Percentiles rank a stretch among this genome's conserved stretches.
phyloP scores from a whole-genome alignment of 2,888 invertebrate genomes.

The Drosophila neutralis region DNA sequence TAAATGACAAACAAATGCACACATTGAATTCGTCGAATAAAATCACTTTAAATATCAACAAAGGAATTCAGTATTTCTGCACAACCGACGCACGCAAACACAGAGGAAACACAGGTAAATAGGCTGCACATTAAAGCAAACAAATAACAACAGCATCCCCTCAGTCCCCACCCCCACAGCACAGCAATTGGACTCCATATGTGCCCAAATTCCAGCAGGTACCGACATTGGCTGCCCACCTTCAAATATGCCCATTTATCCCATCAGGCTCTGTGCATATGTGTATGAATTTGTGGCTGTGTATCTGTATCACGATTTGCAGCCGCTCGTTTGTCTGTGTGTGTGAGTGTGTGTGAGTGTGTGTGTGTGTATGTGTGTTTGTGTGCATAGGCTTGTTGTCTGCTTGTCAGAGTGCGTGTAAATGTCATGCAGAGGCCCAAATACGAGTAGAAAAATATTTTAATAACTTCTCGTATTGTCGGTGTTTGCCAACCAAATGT shows the following conservation, averaged over 20 bases:
- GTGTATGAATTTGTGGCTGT: background rate
- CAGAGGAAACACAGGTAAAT: slow-evolving; percentile 54
- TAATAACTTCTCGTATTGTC: slow-evolving; percentile 67
- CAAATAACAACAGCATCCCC: slow-evolving; percentile 37
- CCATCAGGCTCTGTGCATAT: slow-evolving; percentile 17
- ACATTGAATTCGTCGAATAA: slow-evolving; percentile 66
- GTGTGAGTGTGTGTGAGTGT: slow-evolving; percentile 17
- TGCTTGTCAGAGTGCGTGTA: slow-evolving; percentile 58
- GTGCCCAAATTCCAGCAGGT: slow-evolving; percentile 35
- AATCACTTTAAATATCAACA: slow-evolving; percentile 56
- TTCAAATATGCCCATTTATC: slow-evolving; percentile 45
- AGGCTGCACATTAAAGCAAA: slow-evolving; percentile 71
- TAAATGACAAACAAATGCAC: slow-evolving; percentile 61
- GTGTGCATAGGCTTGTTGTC: slow-evolving; percentile 26
- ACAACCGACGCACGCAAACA: background rate
- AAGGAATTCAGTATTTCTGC: slow-evolving; percentile 3
- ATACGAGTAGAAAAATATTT: slow-evolving; percentile 65
- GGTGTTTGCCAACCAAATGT: slow-evolving; percentile 62
- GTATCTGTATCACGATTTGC: background rate
- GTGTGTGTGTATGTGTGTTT: slow-evolving; percentile 3
- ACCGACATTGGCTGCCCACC: slow-evolving; percentile 28
- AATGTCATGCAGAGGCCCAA: slow-evolving; percentile 58
- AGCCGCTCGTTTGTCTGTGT: background rate
- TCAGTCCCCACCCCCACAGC: too few relatives aligned
- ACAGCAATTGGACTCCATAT: slow-evolving; percentile 9